Evolutionary conservation across 2,113 vertebrate species (phyloP).

Genomic region (Sorex fumeus): DNA sequence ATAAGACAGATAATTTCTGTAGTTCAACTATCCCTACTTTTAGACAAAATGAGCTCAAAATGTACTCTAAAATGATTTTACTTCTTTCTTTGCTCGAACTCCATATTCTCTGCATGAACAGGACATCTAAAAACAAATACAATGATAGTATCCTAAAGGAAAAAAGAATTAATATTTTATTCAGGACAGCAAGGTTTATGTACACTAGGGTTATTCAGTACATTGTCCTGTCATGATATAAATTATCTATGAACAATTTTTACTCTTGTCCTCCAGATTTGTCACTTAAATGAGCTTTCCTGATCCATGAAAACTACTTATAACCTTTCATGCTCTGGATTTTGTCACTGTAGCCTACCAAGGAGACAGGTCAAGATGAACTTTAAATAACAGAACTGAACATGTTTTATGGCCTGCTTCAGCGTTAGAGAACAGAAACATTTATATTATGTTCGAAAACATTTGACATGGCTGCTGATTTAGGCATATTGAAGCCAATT

Average conservation of each 20-base stretch:
- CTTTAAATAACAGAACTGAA: conserved; percentile 47
- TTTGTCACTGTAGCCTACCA: background rate
- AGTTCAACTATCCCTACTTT: background rate
- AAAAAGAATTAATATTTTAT: background rate
- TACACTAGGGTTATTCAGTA: background rate
- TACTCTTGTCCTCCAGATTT: conserved; percentile 31
- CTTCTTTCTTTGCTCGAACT: background rate
- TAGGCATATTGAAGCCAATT: background rate
- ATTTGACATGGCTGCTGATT: background rate
- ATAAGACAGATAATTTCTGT: background rate
- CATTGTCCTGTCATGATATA: background rate
- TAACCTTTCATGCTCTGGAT: conserved; percentile 8
- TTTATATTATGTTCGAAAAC: conserved; percentile 19
- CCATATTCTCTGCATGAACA: background rate
- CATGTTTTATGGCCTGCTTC: conserved; percentile 41
- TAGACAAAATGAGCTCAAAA: conserved; percentile 38
- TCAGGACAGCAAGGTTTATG: background rate
- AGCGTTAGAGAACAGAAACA: conserved; percentile 22
- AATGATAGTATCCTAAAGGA: background rate
- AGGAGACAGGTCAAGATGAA: conserved; percentile 35
- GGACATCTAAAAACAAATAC: background rate
- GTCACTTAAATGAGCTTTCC: conserved; percentile 21
- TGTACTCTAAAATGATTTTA: background rate
- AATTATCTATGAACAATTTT: conserved; percentile 14
- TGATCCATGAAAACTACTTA: conserved; percentile 4